Percentiles rank a stretch among this genome's conserved stretches.
phyloP scores from a whole-genome alignment of 2,888 invertebrate species.

The Carterocephalus palaemon region DNA sequence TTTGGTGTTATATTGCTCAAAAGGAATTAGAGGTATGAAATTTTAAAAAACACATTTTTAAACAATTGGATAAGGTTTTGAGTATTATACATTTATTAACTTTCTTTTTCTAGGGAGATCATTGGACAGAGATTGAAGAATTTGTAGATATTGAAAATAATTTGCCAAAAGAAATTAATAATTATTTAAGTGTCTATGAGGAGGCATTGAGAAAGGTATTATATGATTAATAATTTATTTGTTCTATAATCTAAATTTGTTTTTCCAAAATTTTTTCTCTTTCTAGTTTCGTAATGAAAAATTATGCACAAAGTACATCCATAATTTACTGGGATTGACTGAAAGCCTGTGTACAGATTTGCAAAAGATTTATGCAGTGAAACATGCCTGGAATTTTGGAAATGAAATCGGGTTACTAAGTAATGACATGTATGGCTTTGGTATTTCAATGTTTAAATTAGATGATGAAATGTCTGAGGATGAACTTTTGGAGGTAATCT shows the following conservation, averaged over 20 bases:
- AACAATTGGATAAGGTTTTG: background rate
- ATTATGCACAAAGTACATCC: constrained; percentile 63
- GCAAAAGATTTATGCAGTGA: constrained; percentile 57
- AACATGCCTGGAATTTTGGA: constrained; percentile 63
- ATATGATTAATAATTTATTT: constrained; percentile 4
- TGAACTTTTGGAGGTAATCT: constrained; percentile 53
- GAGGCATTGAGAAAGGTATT: constrained; percentile 42
- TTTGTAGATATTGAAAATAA: constrained; percentile 46
- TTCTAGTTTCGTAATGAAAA: constrained; percentile 63
- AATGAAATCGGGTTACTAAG: constrained; percentile 57
- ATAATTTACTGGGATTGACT: constrained; percentile 49
- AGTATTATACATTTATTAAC: no score
- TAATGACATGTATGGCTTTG: constrained; percentile 66
- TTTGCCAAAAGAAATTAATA: constrained; percentile 51
- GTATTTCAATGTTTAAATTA: constrained; percentile 56
- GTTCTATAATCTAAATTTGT: background rate
- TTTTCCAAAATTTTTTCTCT: no score
- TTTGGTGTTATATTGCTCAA: constrained; percentile 64
- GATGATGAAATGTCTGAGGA: constrained; percentile 49
- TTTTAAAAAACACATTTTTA: no score
- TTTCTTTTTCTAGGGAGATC: constrained; percentile 50
- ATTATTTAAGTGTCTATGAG: constrained; percentile 61
- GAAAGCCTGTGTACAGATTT: constrained; percentile 48
- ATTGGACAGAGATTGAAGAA: constrained; percentile 63
- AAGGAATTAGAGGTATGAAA: constrained; percentile 63